These are phyloP conservation scores for Drosophila kurseongensis DNA, from an alignment of 1,140 invertebrate species.

Conservation along the genomic window DNA sequence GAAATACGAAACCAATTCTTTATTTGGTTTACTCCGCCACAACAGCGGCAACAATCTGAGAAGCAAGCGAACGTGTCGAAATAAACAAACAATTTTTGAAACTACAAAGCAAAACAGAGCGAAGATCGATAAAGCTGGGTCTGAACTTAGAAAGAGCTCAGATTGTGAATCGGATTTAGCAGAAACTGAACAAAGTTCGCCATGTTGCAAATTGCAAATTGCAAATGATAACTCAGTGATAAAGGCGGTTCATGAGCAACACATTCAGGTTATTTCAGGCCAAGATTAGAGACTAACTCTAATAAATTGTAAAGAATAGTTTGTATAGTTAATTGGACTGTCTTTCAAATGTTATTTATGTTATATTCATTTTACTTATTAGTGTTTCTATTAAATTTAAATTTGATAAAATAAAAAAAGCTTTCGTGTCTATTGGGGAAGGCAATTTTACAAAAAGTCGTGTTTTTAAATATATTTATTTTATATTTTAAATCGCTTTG, in stretches of 20 bases:
- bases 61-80: conserved; percentile 53
- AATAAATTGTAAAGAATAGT: too few relatives aligned
- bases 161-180: not conserved
- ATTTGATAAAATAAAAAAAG: too few relatives aligned
- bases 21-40: conserved; percentile 51
- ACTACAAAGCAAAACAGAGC: conserved; percentile 18
- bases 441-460: too few relatives aligned
- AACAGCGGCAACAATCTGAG: conserved; percentile 18
- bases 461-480: too few relatives aligned
- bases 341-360: too few relatives aligned
- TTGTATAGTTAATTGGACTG: too few relatives aligned
- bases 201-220: conserved; percentile 7
- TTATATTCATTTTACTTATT: too few relatives aligned
- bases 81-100: conserved; percentile 61
- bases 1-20: conserved; percentile 53
- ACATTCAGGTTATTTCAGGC: not conserved
- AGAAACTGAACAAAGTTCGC: conserved; percentile 1
- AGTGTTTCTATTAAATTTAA: too few relatives aligned
- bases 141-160: not conserved
- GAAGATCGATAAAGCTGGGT: conserved; percentile 27
- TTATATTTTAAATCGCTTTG: too few relatives aligned
- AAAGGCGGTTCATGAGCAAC: conserved; percentile 10
- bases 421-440: too few relatives aligned
- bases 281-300: too few relatives aligned
- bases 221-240: conserved; percentile 8